Conservation (phyloP, 2,888 invertebrate species). For the Lasioglossum zephyrum region DNA sequence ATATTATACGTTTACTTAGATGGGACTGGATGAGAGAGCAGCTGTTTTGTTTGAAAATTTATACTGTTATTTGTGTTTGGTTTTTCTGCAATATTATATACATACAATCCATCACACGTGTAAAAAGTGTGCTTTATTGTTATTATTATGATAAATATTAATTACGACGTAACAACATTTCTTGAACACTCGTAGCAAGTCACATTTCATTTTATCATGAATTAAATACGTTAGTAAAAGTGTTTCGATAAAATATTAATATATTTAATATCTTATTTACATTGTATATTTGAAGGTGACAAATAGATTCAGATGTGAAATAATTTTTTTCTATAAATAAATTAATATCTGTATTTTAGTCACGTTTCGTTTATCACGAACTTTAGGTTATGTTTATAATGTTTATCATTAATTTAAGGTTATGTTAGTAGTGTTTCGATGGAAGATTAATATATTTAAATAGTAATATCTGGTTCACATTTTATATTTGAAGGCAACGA, state of each 20-base stretch:
- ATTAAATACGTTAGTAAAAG: conserved; percentile 2
- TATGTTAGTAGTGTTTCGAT: background rate
- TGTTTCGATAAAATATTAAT: background rate
- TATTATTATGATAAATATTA: background rate
- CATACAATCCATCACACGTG: background rate
- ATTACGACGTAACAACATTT: background rate
- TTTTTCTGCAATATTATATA: background rate
- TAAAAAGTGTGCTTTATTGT: background rate
- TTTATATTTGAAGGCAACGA: background rate
- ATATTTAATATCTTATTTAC: no score
- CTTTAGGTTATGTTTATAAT: no score
- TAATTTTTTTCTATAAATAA: no score
- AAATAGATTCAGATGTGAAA: no score
- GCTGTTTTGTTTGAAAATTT: background rate
- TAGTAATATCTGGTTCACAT: no score
- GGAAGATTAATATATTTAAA: background rate
- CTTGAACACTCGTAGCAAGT: background rate
- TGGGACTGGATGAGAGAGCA: no score
- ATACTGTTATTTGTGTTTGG: background rate
- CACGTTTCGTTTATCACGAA: no score
- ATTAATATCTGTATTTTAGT: no score
- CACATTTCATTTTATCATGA: background rate
- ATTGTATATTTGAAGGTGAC: no score
- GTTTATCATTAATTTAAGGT: no score
- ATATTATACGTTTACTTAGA: background rate